phyloP scores from a whole-genome alignment of 2,888 invertebrate species.

The Tetragonula carbonaria region DNA sequence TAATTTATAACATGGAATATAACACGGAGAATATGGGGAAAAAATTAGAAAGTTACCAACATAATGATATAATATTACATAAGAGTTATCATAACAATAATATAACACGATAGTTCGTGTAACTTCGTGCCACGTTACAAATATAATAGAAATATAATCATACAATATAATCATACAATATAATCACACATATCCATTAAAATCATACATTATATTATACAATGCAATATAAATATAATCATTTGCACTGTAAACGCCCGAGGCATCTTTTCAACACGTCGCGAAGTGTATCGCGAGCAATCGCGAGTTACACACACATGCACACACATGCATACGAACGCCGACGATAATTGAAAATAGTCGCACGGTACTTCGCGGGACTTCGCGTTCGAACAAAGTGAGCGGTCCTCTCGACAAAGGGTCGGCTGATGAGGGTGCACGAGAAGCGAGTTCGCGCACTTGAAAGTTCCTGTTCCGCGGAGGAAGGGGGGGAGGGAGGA shows the following conservation, averaged over 20 bases:
- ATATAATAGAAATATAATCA: too few species aligned
- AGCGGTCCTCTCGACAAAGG: conserved; percentile 32
- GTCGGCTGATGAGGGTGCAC: conserved; percentile 26
- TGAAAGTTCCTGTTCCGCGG: conserved; percentile 40
- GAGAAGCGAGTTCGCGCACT: conserved; percentile 32
- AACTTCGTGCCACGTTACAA: too few species aligned
- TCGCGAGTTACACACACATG: too few species aligned
- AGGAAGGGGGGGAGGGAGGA: not conserved
- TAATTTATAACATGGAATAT: too few species aligned
- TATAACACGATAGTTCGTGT: too few species aligned
- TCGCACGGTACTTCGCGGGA: conserved; percentile 22
- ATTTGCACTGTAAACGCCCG: not conserved
- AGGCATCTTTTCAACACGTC: not conserved
- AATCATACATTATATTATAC: too few species aligned
- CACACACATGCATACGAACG: not conserved
- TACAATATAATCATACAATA: too few species aligned
- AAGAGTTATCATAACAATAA: too few species aligned
- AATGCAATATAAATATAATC: not conserved
- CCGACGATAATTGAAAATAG: conserved; percentile 43
- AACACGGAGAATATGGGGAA: too few species aligned
- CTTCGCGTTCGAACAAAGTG: conserved; percentile 47
- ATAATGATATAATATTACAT: too few species aligned
- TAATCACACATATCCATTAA: too few species aligned
- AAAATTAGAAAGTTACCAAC: too few species aligned
- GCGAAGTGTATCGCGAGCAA: not conserved